Base-by-base conservation (phyloP, 1,140 invertebrate species). In the Drosophila cardini region DNA sequence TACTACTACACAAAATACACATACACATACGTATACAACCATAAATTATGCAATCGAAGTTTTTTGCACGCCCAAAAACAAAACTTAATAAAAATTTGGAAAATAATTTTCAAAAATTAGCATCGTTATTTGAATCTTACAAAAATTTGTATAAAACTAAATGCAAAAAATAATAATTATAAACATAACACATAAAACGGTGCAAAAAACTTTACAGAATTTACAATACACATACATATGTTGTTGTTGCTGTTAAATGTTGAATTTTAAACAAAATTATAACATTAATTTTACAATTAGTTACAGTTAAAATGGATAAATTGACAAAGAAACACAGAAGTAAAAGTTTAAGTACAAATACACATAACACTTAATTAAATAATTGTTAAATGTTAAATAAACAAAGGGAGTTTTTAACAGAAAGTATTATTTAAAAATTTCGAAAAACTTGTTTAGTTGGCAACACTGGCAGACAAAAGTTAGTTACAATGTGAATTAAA, bases 201-300 rank as follows among this genome's bases (percentile, higher is more conserved):
- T 90, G 87, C 87, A 90, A 90, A 90, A 90, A 90, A 90, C 87
- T 90, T 90, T 87, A 90, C 83, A 83, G 52, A 87, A 89, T 90
- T 57, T 84, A 90, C 80, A 72, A 70, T 75, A 80, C 45, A 63
- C 65, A 63, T 78, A 52, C 10, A 52, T 53, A 11, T 78, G 48
- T 72, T 58, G 63, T 76, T 78, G 60, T 57, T 76, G 79, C 18
- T 32, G 43, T 21, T 45, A 4, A 13, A 5, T 53, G 65, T 74
- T 70, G 62, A 32, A 1, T 34, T 38, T 11, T 3, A 36, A 36
- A 36, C 9, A 36, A 36, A 36, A 72, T 36, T 48, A 50, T 43
- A 64, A 40, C 42, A 77, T 85, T 77, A 10, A 7, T 56, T 50
- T 68, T 73, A 78, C 58, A 78, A 89, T 78, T 90, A 76, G 85